Percentiles rank a stretch among this genome's conserved stretches.
Evolutionary conservation across 2,888 invertebrate genomes (phyloP).

Genomic region (Aphidoletes aphidimyza): DNA sequence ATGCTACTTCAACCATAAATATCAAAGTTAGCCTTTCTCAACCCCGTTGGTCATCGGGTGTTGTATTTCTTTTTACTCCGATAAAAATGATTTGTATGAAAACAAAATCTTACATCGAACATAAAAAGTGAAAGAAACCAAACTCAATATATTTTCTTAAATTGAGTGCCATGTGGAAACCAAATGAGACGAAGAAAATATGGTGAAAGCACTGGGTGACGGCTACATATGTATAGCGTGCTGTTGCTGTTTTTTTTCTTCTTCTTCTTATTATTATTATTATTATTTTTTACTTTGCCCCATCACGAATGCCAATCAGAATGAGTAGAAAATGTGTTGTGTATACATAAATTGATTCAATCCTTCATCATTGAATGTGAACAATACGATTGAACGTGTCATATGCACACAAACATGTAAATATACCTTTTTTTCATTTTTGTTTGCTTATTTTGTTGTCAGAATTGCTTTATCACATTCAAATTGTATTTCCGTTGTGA

Average conservation of each 20-base stretch:
- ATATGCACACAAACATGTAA: constrained; percentile 12
- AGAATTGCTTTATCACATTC: background rate
- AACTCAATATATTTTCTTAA: background rate
- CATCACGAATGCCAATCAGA: constrained; percentile 26
- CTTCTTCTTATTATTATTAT: too few relatives aligned
- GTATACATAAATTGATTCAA: background rate
- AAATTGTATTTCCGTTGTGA: background rate
- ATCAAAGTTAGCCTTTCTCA: background rate
- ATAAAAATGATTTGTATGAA: constrained; percentile 38
- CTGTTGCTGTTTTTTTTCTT: background rate
- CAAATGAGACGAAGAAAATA: background rate
- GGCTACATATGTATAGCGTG: constrained; percentile 12
- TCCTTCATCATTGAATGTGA: constrained; percentile 9
- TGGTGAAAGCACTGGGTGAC: background rate
- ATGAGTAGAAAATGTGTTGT: background rate
- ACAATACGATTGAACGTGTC: constrained; percentile 11
- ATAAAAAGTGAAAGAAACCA: background rate
- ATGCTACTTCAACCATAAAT: constrained; percentile 11
- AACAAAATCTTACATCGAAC: constrained; percentile 38
- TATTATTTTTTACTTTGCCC: background rate
- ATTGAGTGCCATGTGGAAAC: too few relatives aligned
- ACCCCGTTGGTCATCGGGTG: background rate
- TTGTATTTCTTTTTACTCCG: background rate
- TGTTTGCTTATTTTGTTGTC: background rate
- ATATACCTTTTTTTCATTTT: constrained; percentile 1